Percentiles rank a stretch among this genome's conserved stretches.
phyloP scores from a whole-genome alignment of 1,140 invertebrate species.

The Lordiphosa collinella region DNA sequence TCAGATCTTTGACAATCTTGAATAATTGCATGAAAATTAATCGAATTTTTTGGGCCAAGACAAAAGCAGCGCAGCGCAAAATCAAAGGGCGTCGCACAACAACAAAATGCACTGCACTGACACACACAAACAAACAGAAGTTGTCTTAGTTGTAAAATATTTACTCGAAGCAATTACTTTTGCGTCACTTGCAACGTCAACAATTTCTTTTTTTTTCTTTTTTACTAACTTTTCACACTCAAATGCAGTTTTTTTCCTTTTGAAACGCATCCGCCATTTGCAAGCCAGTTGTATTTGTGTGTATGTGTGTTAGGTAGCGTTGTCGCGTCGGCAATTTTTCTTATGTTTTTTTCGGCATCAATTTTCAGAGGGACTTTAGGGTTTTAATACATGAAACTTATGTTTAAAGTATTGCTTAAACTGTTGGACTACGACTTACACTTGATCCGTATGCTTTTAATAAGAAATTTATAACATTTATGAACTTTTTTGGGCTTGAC shows the following conservation, averaged over 20 bases:
- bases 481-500: not conserved
- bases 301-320: slow-evolving; percentile 33
- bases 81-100: slow-evolving; percentile 57
- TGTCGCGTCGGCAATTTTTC: slow-evolving; percentile 66
- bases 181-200: slow-evolving; percentile 65
- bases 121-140: slow-evolving; percentile 14
- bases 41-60: slow-evolving; percentile 1
- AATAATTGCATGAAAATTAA: slow-evolving; percentile 34
- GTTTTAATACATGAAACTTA: slow-evolving; percentile 25
- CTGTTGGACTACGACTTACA: slow-evolving; percentile 47
- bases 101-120: slow-evolving; percentile 53
- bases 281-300: slow-evolving; percentile 55
- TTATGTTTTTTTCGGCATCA: slow-evolving; percentile 30
- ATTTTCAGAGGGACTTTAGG: slow-evolving; percentile 11
- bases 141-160: not conserved
- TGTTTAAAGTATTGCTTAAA: slow-evolving; percentile 21
- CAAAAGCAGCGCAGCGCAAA: slow-evolving; percentile 24
- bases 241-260: slow-evolving; percentile 62
- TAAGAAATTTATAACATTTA: slow-evolving; percentile 16
- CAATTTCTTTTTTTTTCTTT: slow-evolving; percentile 52
- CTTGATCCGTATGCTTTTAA: slow-evolving; percentile 40
- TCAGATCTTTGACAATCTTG: slow-evolving; percentile 27
- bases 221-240: slow-evolving; percentile 59
- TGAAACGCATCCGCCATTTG: slow-evolving; percentile 69
- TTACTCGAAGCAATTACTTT: slow-evolving; percentile 39